Base-by-base conservation (phyloP, 2,113 vertebrate genomes). In the Paratilapia polleni region DNA sequence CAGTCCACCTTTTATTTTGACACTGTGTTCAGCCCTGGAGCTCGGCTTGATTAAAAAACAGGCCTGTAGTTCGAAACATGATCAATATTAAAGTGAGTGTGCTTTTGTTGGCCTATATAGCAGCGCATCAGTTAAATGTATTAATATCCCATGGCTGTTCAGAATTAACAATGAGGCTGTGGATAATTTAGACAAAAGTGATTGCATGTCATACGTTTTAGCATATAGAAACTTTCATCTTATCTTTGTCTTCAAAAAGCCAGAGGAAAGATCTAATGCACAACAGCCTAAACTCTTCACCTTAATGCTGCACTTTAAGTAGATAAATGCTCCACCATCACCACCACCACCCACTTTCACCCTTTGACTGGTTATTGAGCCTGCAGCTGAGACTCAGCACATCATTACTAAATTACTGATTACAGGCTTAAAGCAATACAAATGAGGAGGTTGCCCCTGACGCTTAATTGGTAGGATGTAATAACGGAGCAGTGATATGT, bases 381-480 rank as follows among this genome's bases (percentile, higher is more conserved):
- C 86, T 77, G 77, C 38, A 59, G 78, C 87, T 82, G 81, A 76
- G 81, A 76, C 80, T 90, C 86, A 81, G 81, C 86, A 89, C 78
- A 91, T 92, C 86, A 90, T 93, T 84, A 84, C 90, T 57, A 92
- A 89, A 92, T 91, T 85, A 91, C 93, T 89, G 86, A 94, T 94
- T 94, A 87, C 84, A 90, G 80, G 57, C 61, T 64, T 88, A 95
- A 92, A 87, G 80, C 57, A 36, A 91, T 91, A 91, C 88, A 91
- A 91, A 92, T 87, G 90, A 92, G 91, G 90, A 93, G 87, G 88
- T 74, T 86, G 84, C 87, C 87, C 88, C 88, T 59, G 85, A 92
- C 61, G 88, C 88, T 92, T 94, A 95, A 95, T 94, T 93, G 94
- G 81, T 89, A 82, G 85, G 86, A 93, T 92, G 91, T 93, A 95